Conservation (phyloP, 2,888 invertebrate species). For the Trichopoda pennipes region DNA sequence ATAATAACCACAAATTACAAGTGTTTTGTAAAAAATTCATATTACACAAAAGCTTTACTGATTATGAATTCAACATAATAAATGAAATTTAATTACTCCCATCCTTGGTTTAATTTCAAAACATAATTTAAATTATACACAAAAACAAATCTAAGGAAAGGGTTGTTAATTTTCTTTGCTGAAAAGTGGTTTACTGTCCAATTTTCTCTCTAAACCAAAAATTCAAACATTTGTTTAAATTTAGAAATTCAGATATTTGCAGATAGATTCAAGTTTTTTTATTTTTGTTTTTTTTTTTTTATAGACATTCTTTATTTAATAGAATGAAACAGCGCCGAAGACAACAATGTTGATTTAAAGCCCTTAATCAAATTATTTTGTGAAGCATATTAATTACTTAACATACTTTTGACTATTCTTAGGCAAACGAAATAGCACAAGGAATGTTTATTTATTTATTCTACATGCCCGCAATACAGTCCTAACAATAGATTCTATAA, state of each 20-base stretch:
- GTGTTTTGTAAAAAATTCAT: no score
- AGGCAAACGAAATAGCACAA: neutral
- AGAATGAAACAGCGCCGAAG: conserved; percentile 11
- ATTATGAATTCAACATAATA: no score
- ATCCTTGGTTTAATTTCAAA: no score
- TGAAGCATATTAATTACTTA: conserved; percentile 65
- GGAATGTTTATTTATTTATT: conserved; percentile 45
- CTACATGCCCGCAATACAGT: conserved; percentile 8
- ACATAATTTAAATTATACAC: no score
- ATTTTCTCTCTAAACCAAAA: conserved; percentile 2
- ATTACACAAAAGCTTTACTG: no score
- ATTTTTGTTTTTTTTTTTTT: neutral
- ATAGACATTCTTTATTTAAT: neutral
- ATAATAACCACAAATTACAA: no score
- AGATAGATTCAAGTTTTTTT: no score
- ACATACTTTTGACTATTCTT: conserved; percentile 47
- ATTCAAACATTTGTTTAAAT: conserved; percentile 21
- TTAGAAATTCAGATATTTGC: neutral
- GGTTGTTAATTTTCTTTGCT: no score
- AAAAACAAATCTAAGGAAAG: no score
- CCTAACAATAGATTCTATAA: conserved; percentile 20
- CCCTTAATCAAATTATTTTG: conserved; percentile 62
- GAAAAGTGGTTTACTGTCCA: no score
- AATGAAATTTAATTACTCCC: no score
- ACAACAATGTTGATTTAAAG: conserved; percentile 19